Evolutionary conservation across 2,888 invertebrate species (phyloP).

Genomic region (Erannis defoliaria): DNA sequence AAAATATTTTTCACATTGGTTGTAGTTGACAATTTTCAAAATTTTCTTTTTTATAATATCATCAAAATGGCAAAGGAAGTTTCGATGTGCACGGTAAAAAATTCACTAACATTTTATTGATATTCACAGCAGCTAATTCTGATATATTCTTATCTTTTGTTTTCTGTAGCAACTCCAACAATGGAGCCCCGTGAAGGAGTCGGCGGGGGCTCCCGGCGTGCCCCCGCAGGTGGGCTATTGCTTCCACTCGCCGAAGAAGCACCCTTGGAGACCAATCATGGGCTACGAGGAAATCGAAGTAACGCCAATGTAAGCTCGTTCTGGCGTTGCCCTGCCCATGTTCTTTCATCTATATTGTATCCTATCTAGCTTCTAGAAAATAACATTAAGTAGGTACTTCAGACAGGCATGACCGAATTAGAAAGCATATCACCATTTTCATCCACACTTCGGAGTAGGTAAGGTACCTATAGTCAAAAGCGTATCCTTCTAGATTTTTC

Average conservation of each 20-base stretch:
- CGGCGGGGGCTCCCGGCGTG: slow-evolving; percentile 86
- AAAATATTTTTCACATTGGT: slow-evolving; percentile 32
- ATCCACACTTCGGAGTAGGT: too few species aligned
- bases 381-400: too few species aligned
- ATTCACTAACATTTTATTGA: not conserved
- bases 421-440: too few species aligned
- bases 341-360: not conserved
- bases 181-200: slow-evolving; percentile 90
- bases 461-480: too few species aligned
- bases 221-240: slow-evolving; percentile 90
- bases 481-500: too few species aligned
- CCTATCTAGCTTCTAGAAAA: too few species aligned
- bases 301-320: slow-evolving; percentile 87
- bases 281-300: slow-evolving; percentile 93
- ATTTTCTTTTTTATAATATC: slow-evolving; percentile 49
- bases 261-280: slow-evolving; percentile 93
- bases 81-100: slow-evolving; percentile 79
- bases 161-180: slow-evolving; percentile 91
- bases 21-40: slow-evolving; percentile 41
- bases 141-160: slow-evolving; percentile 6
- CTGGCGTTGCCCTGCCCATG: too few species aligned
- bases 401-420: too few species aligned
- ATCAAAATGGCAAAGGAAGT: slow-evolving; percentile 80
- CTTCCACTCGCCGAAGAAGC: slow-evolving; percentile 90
- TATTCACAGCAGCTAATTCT: not conserved